Evolutionary conservation across 1,140 invertebrate genomes (phyloP).

Genomic region (Drosophila malerkotliana): DNA sequence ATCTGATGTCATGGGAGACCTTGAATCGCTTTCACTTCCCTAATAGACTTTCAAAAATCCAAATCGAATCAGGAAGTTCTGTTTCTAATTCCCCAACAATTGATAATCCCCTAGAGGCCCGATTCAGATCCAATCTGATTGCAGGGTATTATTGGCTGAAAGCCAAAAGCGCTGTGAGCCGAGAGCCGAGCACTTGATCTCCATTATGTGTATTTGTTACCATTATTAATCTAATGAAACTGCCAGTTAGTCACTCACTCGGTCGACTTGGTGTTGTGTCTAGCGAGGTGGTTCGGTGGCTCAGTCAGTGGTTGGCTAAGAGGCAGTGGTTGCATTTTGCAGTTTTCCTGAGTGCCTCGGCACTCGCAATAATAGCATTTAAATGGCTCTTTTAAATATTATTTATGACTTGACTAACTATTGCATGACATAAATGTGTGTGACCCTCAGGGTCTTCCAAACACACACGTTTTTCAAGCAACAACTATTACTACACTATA

Average conservation of each 20-base stretch:
- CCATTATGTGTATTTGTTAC: slow-evolving; percentile 46
- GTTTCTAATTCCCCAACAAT: background rate
- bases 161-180: background rate
- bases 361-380: slow-evolving; percentile 62
- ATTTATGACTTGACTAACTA: slow-evolving; percentile 65
- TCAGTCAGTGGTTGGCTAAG: slow-evolving; percentile 26
- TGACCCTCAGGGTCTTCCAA: slow-evolving; percentile 34
- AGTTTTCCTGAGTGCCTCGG: background rate
- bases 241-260: slow-evolving; percentile 41
- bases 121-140: slow-evolving; percentile 3
- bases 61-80: slow-evolving; percentile 19
- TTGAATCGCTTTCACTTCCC: slow-evolving; percentile 1
- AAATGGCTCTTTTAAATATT: slow-evolving; percentile 75
- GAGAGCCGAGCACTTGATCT: slow-evolving; percentile 22
- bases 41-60: background rate
- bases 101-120: slow-evolving; percentile 6
- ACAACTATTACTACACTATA: too few species aligned
- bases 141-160: slow-evolving; percentile 16
- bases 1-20: background rate
- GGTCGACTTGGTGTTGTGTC: slow-evolving; percentile 7
- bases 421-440: slow-evolving; percentile 59
- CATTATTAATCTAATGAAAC: slow-evolving; percentile 48
- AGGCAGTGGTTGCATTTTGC: slow-evolving; percentile 6
- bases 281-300: background rate
- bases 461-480: slow-evolving; percentile 11